phyloP scores from a whole-genome alignment of 2,888 invertebrate species.

The Anodontia alba region DNA sequence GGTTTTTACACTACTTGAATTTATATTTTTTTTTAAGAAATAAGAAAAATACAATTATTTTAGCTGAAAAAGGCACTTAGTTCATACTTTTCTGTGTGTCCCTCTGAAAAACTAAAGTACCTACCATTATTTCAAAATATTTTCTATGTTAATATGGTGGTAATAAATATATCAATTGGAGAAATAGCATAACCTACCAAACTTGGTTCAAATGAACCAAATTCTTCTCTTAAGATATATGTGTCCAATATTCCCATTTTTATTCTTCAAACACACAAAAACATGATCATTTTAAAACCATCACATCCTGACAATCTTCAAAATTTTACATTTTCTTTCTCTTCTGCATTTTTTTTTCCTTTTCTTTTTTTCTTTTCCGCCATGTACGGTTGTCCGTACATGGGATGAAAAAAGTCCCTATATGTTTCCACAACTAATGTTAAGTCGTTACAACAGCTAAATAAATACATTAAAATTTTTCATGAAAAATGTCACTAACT shows the following conservation, averaged over 20 bases:
- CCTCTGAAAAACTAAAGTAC: no score
- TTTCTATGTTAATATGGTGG: no score
- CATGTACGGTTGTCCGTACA: background rate
- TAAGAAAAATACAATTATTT: no score
- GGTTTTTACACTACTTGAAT: no score
- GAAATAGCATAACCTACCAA: constrained; percentile 15
- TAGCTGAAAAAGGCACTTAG: no score
- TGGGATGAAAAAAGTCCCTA: background rate
- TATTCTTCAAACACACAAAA: background rate
- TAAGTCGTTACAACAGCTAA: constrained; percentile 6
- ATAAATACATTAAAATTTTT: constrained; percentile 12
- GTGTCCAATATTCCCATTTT: constrained; percentile 9
- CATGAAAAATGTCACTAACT: background rate
- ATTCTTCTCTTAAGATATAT: background rate
- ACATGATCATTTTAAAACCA: background rate
- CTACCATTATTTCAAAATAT: no score
- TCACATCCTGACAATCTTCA: background rate
- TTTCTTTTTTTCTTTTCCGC: background rate
- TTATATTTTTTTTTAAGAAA: no score
- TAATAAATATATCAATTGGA: no score
- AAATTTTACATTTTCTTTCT: background rate
- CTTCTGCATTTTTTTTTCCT: background rate
- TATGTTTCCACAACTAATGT: background rate
- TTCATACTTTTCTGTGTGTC: no score
- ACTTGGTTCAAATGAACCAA: constrained; percentile 5